Evolutionary conservation across 2,113 vertebrate genomes (phyloP).

Genomic region (Sebastes fasciatus): DNA sequence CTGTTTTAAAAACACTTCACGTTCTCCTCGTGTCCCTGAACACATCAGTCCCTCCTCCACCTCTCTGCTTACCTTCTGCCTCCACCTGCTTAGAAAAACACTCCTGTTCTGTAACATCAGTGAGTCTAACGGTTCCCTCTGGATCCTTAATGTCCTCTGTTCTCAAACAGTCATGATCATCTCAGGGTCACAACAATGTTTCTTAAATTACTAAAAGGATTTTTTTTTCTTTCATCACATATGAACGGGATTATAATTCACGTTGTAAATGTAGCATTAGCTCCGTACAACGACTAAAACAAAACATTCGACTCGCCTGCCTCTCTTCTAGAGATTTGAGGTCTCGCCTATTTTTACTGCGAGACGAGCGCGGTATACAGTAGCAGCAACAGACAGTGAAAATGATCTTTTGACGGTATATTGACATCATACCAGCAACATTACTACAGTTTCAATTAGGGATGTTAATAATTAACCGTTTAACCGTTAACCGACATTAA

Average conservation of each 20-base stretch:
- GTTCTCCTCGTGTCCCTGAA: background rate
- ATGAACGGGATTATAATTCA: background rate
- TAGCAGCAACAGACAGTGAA: too few relatives aligned
- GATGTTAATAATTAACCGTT: too few relatives aligned
- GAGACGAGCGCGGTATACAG: too few relatives aligned
- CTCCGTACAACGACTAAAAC: background rate
- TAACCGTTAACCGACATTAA: too few relatives aligned
- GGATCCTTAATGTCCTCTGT: background rate
- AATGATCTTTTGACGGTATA: too few relatives aligned
- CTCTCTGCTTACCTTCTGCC: background rate
- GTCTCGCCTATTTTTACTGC: too few relatives aligned
- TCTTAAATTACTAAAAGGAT: background rate
- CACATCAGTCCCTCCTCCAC: background rate
- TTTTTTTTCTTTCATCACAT: background rate
- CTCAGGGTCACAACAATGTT: background rate
- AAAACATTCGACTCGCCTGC: too few relatives aligned
- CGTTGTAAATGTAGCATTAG: background rate
- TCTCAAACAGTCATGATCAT: background rate
- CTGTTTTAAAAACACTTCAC: constrained; percentile 23
- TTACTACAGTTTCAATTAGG: too few relatives aligned
- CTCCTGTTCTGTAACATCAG: background rate
- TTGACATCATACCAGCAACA: too few relatives aligned
- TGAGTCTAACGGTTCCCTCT: background rate
- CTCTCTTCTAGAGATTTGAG: too few relatives aligned
- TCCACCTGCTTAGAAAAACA: constrained; percentile 1